These are phyloP conservation scores for Montipora sp. DNA, from an alignment of 64 coral and sea anemone species.

Conservation along the genomic window DNA sequence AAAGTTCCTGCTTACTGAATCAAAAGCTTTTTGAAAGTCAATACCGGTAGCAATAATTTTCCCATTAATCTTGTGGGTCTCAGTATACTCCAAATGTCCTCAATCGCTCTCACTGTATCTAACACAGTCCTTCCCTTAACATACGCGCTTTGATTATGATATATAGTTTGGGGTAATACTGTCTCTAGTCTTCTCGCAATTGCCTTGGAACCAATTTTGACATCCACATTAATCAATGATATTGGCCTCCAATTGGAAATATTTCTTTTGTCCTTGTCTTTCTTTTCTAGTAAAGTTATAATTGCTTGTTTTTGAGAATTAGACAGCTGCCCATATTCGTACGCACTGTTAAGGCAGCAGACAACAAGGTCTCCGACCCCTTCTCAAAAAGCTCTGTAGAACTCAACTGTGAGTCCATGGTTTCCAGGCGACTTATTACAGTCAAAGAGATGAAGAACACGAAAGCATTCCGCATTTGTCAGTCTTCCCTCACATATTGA, in stretches of 20 bases:
- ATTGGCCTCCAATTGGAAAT: neutral
- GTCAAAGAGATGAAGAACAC: neutral
- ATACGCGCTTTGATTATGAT: neutral
- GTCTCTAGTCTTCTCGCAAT: too few species aligned
- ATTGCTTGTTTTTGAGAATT: neutral
- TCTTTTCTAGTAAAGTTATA: neutral
- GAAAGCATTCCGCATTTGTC: constrained; percentile 4
- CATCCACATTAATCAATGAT: neutral
- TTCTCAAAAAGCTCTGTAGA: neutral
- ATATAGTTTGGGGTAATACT: neutral
- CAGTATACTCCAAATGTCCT: too few species aligned
- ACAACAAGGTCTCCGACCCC: neutral
- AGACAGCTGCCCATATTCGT: neutral
- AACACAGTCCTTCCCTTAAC: too few species aligned
- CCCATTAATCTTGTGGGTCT: too few species aligned
- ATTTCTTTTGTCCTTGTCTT: neutral
- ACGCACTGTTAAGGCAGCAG: neutral
- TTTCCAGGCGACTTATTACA: neutral
- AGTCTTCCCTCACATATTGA: neutral
- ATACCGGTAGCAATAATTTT: too few species aligned
- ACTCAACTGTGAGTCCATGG: too few species aligned
- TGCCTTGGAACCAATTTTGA: neutral
- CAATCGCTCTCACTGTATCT: too few species aligned
- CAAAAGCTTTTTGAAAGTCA: too few species aligned
- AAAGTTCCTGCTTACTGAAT: too few species aligned